phyloP scores from a whole-genome alignment of 2,113 vertebrate species.

The Cinclus cinclus region DNA sequence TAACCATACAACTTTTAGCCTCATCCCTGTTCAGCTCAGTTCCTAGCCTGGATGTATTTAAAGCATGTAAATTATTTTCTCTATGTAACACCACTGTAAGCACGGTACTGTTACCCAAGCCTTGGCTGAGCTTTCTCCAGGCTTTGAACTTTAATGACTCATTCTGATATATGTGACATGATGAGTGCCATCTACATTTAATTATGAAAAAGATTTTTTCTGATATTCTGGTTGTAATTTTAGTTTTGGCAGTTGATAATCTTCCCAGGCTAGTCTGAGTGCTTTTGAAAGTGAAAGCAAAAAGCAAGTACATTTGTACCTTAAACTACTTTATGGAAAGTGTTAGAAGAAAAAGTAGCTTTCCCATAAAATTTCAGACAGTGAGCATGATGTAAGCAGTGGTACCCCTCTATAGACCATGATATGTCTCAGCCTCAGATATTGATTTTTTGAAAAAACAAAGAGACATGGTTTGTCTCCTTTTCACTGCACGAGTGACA shows the following conservation, averaged over 20 bases:
- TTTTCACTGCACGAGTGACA: neutral
- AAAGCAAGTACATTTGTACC: neutral
- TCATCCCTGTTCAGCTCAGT: neutral
- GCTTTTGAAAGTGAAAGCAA: neutral
- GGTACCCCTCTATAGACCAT: neutral
- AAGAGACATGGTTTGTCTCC: neutral
- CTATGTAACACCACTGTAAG: neutral
- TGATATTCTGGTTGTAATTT: neutral
- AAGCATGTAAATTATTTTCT: neutral
- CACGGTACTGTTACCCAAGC: neutral
- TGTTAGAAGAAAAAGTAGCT: neutral
- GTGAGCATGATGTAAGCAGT: neutral
- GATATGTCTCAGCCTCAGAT: neutral
- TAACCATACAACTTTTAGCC: neutral
- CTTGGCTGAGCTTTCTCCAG: neutral
- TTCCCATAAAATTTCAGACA: neutral
- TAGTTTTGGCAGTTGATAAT: neutral
- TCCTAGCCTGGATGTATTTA: slow-evolving; percentile 4
- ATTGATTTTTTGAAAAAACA: neutral
- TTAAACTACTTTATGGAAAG: neutral
- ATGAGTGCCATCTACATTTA: neutral
- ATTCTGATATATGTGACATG: neutral
- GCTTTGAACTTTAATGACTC: slow-evolving; percentile 25
- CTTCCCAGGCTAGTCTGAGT: neutral
- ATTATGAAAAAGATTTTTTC: neutral